A percentile compares a stretch with the other conserved stretches of the same genome.
phyloP scores from a whole-genome alignment of 2,113 vertebrate genomes.

The Sclerurus mexicanus region DNA sequence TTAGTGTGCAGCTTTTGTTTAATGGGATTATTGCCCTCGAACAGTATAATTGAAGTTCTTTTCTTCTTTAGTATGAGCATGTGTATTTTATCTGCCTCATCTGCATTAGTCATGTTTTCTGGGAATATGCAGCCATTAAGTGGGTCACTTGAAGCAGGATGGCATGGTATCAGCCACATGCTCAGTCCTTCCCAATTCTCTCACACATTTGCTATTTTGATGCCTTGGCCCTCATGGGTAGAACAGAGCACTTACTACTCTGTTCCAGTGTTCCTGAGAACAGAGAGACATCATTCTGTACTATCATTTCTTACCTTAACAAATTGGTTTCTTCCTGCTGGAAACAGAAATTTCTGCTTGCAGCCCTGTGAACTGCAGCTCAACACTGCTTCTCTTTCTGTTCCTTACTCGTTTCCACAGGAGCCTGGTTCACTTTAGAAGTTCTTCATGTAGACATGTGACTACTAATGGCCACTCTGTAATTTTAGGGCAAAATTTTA shows the following conservation, averaged over 20 bases:
- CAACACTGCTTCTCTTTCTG: neutral
- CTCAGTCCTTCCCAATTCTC: neutral
- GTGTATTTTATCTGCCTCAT: neutral
- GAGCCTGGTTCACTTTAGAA: neutral
- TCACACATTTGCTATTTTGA: neutral
- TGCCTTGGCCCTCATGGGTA: neutral
- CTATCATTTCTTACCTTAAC: neutral
- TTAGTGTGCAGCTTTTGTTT: neutral
- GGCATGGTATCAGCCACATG: neutral
- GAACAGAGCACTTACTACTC: neutral
- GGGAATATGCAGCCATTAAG: neutral
- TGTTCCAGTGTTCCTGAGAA: neutral
- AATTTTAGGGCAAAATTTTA: neutral
- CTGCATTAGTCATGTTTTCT: neutral
- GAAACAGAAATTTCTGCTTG: neutral
- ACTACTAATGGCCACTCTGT: neutral
- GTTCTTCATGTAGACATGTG: neutral
- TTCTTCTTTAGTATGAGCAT: neutral
- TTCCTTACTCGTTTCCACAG: neutral
- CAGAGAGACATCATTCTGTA: neutral
- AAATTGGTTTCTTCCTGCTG: neutral
- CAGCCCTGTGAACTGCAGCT: neutral
- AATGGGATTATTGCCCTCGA: neutral
- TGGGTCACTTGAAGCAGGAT: neutral
- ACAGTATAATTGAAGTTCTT: neutral